Evolutionary conservation across 2,113 vertebrate genomes (phyloP), one percentile per base, ranked within the genome.

Genomic region (Passer domesticus): DNA sequence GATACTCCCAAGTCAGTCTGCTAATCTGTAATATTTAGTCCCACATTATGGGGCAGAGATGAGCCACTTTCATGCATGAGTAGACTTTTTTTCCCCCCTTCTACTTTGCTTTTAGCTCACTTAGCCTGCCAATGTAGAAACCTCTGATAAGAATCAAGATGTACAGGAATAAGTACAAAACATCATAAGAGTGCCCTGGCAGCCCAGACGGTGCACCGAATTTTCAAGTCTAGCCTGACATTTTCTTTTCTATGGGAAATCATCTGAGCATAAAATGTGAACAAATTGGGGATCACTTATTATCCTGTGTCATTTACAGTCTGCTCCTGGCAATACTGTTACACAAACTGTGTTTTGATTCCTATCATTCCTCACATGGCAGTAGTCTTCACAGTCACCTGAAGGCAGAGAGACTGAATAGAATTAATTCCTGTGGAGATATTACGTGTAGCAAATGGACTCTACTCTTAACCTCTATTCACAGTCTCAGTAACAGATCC

Each of bases 191-290:
- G 33, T 63, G 41, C 50, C 76, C 50, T 58, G 46, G 67, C 25
- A 94, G 23, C 31, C 35, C 20, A 49, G 44, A 55, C 8, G 10
- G 43, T 30, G 35, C 47, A 59, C 10, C 13, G 13, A 82, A 84
- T 58, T 22, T 70, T 87, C 12, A 33, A 90, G n/a, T 62, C 72
- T 60, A 88, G 59, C 19, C 59, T 64, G 68, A 89, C n/a, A 28
- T 81, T 75, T 89, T 53, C 28, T 62, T 70, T 83, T 67, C 66
- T 53, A 63, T 21, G 49, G 28, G 18, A 95, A 96, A 69, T 74
- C 69, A 84, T 39, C 63, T 73, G 31, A 95, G 55, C 83, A 86
- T 86, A 89, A 95, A 86, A 92, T 9, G 17, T 80, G 63, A 92
- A 80, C 75, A 91, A 90, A 93, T n/a, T 37, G 5, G 43, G n/a